These are phyloP conservation scores for Drosophila koepferae DNA, from an alignment of 2,888 invertebrate genomes.

Conservation along the genomic window DNA sequence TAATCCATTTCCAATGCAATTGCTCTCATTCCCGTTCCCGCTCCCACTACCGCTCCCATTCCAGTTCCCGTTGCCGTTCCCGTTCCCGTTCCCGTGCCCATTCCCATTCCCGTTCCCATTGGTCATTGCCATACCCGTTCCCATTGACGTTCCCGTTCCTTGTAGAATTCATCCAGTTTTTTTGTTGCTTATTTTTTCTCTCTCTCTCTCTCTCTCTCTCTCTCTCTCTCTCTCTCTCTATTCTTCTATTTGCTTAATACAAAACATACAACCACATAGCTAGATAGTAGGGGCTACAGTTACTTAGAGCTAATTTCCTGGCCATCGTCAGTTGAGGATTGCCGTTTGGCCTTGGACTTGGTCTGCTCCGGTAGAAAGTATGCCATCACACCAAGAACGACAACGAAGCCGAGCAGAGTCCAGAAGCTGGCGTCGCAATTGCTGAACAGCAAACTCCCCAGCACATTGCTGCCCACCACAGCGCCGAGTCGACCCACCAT, in stretches of 20 bases:
- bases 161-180: constrained; percentile 33
- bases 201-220: not conserved
- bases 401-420: constrained; percentile 54
- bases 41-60: constrained; percentile 13
- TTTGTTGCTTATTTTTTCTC: not conserved
- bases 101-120: constrained; percentile 35
- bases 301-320: constrained; percentile 43
- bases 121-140: constrained; percentile 25
- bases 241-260: constrained; percentile 5
- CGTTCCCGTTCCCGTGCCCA: constrained; percentile 10
- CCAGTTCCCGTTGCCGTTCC: constrained; percentile 32
- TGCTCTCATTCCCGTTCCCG: constrained; percentile 57
- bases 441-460: constrained; percentile 72
- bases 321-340: constrained; percentile 10
- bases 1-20: constrained; percentile 77
- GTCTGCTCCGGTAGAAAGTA: constrained; percentile 69
- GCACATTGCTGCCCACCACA: constrained; percentile 80
- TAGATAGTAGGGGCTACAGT: constrained; percentile 36
- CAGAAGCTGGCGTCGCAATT: constrained; percentile 75
- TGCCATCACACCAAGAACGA: constrained; percentile 49
- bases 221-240: no score
- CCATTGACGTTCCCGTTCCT: constrained; percentile 44
- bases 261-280: constrained; percentile 14
- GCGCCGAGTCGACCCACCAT: constrained; percentile 84
- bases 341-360: constrained; percentile 19